Conservation (phyloP, 2,113 vertebrate genomes). For the Grallaria varia region DNA sequence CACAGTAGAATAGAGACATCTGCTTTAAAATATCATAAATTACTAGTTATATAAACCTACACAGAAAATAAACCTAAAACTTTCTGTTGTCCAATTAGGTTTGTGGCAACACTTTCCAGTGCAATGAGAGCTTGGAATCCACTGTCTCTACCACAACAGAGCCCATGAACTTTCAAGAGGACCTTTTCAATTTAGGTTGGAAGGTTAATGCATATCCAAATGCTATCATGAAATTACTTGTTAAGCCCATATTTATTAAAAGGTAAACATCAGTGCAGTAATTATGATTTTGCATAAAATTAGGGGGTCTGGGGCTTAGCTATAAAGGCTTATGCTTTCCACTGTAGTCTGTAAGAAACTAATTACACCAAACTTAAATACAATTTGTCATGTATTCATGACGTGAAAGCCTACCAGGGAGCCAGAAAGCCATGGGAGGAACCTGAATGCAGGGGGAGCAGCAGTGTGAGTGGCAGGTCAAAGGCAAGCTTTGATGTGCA, state of each 20-base stretch:
- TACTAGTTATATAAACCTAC: background rate
- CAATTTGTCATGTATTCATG: background rate
- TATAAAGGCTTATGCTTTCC: background rate
- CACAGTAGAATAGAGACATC: background rate
- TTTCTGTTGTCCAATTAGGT: background rate
- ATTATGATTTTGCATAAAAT: background rate
- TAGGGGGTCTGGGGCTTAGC: background rate
- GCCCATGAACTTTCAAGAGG: background rate
- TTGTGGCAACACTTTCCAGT: background rate
- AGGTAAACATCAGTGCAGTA: background rate
- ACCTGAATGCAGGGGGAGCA: background rate
- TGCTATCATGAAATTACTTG: background rate
- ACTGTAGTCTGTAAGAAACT: background rate
- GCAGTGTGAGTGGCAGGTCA: constrained; percentile 20
- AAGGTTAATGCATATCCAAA: background rate
- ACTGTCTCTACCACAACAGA: background rate
- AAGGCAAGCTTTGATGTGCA: constrained; percentile 44
- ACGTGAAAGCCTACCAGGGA: background rate
- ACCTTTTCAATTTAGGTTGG: background rate
- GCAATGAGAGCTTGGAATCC: background rate
- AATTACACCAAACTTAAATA: constrained; percentile 6
- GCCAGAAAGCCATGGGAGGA: constrained; percentile 9
- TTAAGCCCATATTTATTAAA: background rate
- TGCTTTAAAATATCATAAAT: background rate
- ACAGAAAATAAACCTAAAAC: background rate